Evolutionary conservation across 2,797 vertebrate species (phyloP), one percentile per base, ranked within the genome.

Genomic region (Acrocephalus scirpaceus): DNA sequence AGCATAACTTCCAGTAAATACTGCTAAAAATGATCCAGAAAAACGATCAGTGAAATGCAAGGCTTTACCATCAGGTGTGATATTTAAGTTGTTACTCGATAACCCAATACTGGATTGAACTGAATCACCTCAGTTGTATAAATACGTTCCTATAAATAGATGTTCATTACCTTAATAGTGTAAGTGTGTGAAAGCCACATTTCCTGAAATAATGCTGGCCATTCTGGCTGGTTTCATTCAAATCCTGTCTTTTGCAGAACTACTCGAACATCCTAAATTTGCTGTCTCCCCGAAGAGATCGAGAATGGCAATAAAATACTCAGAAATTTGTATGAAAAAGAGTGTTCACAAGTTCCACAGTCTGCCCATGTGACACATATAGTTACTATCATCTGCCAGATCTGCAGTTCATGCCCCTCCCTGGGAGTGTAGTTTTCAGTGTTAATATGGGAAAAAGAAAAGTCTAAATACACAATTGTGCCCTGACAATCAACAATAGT

Each of bases 271-370:
- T 92, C 89, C 96, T 96, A 96, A 87, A 92, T 93, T 82, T 75
- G 86, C 61, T 70, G 67, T 94, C 65, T 97, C 93, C 75, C 51
- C 73, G 87, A 93, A 90, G 81, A 96, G 71, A 93, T 86, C 74
- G 66, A 96, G 96, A 96, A 96, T 74, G 96, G 82, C 81, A 94
- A 95, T 75, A 97, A 96, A 96, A 91, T 89, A 92, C 93, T 96
- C 94, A 87, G 92, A 96, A 93, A 96, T 87, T 86, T 92, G 90
- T 72, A 84, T 2, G 23, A 88, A 86, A 95, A 93, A 93, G 96
- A 88, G 38, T 57, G 66, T 76, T 96, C 78, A 74, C 88, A 62
- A 74, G 88, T 96, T 95, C 89, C 90, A 94, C 79, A 83, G 85
- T 93, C 90, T 90, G 81, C 84, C 45, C 86, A 92, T 96, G 89